Conservation (phyloP, 2,888 invertebrate genomes). For the Campoletis raptor region DNA sequence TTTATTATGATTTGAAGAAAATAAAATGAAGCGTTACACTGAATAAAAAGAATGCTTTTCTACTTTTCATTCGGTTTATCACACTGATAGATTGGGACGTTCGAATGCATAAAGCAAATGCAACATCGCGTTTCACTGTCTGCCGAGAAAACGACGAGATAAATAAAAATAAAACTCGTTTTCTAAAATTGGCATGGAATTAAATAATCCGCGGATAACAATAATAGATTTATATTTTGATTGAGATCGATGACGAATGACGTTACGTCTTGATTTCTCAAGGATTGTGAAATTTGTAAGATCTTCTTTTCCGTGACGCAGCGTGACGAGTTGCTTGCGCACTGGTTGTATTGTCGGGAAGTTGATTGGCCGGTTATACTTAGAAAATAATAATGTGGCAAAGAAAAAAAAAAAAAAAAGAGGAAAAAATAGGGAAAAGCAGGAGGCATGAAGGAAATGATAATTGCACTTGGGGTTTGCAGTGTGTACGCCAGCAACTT, state of each 20-base stretch:
- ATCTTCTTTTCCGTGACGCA: constrained; percentile 17
- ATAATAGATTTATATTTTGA: neutral
- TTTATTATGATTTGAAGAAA: neutral
- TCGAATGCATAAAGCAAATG: neutral
- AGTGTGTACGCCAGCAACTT: neutral
- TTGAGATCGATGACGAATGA: constrained; percentile 29
- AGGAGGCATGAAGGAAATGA: constrained; percentile 1
- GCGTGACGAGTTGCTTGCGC: neutral
- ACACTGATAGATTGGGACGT: too few relatives aligned
- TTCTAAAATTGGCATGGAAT: constrained; percentile 22
- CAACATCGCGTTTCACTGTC: neutral
- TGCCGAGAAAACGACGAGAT: neutral
- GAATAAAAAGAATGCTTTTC: neutral
- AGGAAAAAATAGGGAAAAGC: neutral
- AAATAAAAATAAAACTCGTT: neutral
- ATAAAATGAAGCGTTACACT: neutral
- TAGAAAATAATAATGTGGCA: neutral
- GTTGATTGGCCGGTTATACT: constrained; percentile 19
- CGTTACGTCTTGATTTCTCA: constrained; percentile 20
- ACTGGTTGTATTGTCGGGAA: neutral
- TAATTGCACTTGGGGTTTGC: neutral
- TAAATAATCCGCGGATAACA: neutral
- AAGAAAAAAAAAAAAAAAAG: neutral
- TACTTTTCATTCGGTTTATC: too few relatives aligned
- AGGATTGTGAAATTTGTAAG: constrained; percentile 30